These are phyloP conservation scores for Neofelis nebulosa DNA, from an alignment of 2,113 vertebrate genomes.

Conservation along the genomic window DNA sequence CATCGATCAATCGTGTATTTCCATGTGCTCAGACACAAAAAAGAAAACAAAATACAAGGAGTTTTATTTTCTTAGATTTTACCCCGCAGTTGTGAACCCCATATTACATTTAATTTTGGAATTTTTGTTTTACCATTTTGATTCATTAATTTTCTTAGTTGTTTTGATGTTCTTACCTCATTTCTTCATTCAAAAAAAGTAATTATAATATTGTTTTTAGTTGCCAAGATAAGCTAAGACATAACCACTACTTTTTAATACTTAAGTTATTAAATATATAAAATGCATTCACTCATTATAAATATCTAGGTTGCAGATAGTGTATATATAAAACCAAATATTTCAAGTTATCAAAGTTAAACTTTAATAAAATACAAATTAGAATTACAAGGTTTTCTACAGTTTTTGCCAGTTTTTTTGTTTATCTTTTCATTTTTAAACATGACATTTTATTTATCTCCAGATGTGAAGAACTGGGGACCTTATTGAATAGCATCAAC, in stretches of 20 bases:
- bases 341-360: background rate
- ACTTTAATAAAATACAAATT: background rate
- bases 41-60: background rate
- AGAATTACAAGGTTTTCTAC: background rate
- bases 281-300: background rate
- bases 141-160: background rate
- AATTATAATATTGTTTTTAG: background rate
- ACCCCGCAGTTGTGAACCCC: background rate
- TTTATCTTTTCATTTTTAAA: background rate
- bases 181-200: conserved; percentile 1
- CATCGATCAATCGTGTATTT: conserved; percentile 16
- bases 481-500: background rate
- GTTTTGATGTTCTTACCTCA: background rate
- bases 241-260: background rate
- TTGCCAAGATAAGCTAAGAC: background rate
- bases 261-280: conserved; percentile 10
- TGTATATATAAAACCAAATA: background rate
- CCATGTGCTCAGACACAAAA: background rate
- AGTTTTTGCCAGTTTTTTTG: background rate
- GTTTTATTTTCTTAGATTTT: conserved; percentile 36
- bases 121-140: conserved; percentile 36
- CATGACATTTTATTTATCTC: background rate
- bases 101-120: conserved; percentile 3
- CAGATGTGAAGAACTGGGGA: background rate
- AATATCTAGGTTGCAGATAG: background rate